These are phyloP conservation scores for Drosophila suboccidentalis DNA, from an alignment of 2,888 invertebrate species.

Conservation along the genomic window DNA sequence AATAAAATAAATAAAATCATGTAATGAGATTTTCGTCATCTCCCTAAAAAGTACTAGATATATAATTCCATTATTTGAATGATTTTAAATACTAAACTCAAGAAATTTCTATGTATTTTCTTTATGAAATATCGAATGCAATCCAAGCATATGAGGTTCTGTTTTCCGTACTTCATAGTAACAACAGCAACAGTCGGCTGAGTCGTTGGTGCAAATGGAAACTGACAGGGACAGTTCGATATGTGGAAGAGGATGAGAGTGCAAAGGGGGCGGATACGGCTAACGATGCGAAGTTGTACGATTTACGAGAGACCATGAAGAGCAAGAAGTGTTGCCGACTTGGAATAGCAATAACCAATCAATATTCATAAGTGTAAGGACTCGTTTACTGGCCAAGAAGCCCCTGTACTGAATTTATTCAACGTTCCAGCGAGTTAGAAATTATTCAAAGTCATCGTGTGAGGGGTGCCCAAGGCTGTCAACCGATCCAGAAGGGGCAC, in stretches of 20 bases:
- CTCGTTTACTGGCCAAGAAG: conserved; percentile 41
- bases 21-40: not conserved
- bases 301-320: conserved; percentile 40
- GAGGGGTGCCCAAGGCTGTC: conserved; percentile 54
- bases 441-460: conserved; percentile 75
- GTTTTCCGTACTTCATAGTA: not conserved
- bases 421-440: conserved; percentile 64
- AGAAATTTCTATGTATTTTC: not conserved
- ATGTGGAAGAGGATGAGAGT: not conserved
- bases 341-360: conserved; percentile 68
- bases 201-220: conserved; percentile 46
- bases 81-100: too few relatives aligned
- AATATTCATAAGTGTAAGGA: conserved; percentile 75
- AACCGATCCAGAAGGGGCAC: conserved; percentile 16
- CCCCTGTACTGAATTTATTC: conserved; percentile 58
- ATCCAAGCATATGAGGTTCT: not conserved
- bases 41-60: not conserved
- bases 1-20: not conserved
- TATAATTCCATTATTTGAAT: too few relatives aligned
- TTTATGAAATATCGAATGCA: not conserved
- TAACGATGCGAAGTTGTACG: conserved; percentile 60
- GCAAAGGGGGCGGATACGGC: conserved; percentile 26
- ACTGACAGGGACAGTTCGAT: conserved; percentile 46
- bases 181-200: not conserved
- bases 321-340: conserved; percentile 15